These are phyloP conservation scores for Enteromius treurensis DNA, from an alignment of 2,797 vertebrate species.

Conservation along the genomic window DNA sequence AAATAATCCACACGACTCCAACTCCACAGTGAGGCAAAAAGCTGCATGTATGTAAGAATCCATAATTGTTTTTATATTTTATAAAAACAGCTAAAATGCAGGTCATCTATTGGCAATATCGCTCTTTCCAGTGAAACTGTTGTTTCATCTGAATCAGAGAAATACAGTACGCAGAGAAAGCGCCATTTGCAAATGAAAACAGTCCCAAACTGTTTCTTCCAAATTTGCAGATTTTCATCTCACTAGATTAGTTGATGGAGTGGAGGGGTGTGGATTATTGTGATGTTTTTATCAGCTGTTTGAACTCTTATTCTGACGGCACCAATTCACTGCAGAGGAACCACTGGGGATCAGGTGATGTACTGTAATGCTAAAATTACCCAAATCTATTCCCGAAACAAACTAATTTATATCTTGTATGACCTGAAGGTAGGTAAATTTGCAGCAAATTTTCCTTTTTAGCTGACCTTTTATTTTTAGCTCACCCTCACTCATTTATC, in stretches of 20 bases:
- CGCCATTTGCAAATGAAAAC: neutral
- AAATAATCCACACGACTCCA: neutral
- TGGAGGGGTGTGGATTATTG: neutral
- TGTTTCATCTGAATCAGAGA: neutral
- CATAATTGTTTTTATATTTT: neutral
- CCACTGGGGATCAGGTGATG: neutral
- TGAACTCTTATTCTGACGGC: neutral
- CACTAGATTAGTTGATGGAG: neutral
- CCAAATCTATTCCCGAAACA: neutral
- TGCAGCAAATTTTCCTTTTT: neutral
- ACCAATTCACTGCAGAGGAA: neutral
- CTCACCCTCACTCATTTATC: neutral
- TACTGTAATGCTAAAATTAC: neutral
- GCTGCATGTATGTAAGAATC: neutral
- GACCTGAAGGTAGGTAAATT: neutral
- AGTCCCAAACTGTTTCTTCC: neutral
- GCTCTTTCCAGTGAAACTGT: neutral
- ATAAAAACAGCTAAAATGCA: neutral
- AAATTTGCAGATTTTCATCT: neutral
- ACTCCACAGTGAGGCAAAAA: neutral
- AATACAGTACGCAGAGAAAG: neutral
- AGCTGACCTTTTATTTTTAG: neutral
- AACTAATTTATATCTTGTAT: neutral
- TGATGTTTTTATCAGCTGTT: neutral
- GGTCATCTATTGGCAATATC: neutral